Base-by-base conservation (phyloP, 2,113 vertebrate species). In the Cairina moschata region DNA sequence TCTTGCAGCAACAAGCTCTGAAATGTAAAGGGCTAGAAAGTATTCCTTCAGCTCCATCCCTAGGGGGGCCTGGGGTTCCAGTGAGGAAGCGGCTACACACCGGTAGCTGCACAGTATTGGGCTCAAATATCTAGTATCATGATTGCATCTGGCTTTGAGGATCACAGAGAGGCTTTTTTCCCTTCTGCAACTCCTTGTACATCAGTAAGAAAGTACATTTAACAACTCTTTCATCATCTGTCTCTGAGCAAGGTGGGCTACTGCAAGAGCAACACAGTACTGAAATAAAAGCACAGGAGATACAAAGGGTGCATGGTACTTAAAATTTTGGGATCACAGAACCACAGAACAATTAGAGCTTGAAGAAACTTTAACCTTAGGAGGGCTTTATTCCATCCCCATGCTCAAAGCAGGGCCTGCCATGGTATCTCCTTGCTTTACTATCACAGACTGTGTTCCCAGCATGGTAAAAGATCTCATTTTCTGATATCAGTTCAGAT, bases 31-130 rank as follows among this genome's bases (percentile, higher is more conserved):
- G 92, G 62, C 75, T 96, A 94, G 76, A 97, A 96, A 95, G 58
- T 92, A 96, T 90, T 97, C 90, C 88, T 97, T 93, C 91, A 97
- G 86, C 88, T 90, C 91, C 84, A 96, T 94, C 93, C 91, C 91
- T 90, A 73, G 75, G 83, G 74, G 96, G 79, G 90, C 34, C 65
- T 96, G 67, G 90, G 75, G 63, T 85, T 95, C 92, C 82, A 81
- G n/a, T 23, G 75, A 81, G 93, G 87, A 97, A 97, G 88, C 40
- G 16, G 91, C 96, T 94, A 92, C 84, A 74, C 46, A 87, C 25
- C 22, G 2, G 77, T 95, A 95, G 63, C 84, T 88, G 73, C 80
- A 83, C 59, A 90, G 68, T 46, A 73, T 90, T 4, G 56, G 69
- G 67, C 44, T 96, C 87, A 86, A 84, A 80, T 96, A 88, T 92